Percentiles rank a stretch among this genome's conserved stretches.
These are phyloP conservation scores for Apamea sordens DNA, from an alignment of 2,888 invertebrate species.

Conservation along the genomic window DNA sequence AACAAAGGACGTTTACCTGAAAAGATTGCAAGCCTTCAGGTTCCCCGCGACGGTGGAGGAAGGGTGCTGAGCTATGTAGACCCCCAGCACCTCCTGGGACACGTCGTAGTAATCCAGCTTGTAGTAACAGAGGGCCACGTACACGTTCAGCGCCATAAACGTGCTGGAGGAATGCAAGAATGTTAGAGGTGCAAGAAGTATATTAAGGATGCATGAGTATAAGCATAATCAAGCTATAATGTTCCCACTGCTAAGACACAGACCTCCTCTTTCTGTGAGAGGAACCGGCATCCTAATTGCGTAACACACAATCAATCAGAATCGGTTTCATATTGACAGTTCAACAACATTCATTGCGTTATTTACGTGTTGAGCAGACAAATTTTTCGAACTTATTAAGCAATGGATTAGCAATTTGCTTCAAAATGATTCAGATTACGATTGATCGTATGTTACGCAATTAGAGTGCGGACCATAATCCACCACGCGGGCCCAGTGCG, in stretches of 20 bases:
- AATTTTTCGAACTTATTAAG: no score
- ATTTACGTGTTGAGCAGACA: no score
- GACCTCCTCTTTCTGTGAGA: not conserved
- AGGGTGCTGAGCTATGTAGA: slow-evolving; percentile 97
- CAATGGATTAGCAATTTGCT: no score
- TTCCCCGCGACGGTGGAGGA: slow-evolving; percentile 99
- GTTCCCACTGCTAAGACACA: not conserved
- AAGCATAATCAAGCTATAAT: not conserved
- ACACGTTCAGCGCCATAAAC: slow-evolving; percentile 98
- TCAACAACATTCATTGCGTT: no score
- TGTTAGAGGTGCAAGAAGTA: not conserved
- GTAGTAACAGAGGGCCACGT: slow-evolving; percentile 99
- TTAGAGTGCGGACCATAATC: no score
- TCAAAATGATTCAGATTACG: no score
- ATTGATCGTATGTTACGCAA: no score
- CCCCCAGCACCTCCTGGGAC: slow-evolving; percentile 98
- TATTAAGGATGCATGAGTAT: not conserved
- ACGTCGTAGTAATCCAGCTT: slow-evolving; percentile 99
- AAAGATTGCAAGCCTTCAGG: slow-evolving; percentile 94
- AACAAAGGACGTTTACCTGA: slow-evolving; percentile 76
- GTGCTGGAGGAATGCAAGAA: slow-evolving; percentile 90
- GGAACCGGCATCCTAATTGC: no score
- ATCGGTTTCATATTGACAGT: no score
- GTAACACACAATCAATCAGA: no score
- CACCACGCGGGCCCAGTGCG: not conserved